Percentiles rank a stretch among this genome's conserved stretches.
phyloP scores from a whole-genome alignment of 2,113 vertebrate species.

The Crotalus tigris region DNA sequence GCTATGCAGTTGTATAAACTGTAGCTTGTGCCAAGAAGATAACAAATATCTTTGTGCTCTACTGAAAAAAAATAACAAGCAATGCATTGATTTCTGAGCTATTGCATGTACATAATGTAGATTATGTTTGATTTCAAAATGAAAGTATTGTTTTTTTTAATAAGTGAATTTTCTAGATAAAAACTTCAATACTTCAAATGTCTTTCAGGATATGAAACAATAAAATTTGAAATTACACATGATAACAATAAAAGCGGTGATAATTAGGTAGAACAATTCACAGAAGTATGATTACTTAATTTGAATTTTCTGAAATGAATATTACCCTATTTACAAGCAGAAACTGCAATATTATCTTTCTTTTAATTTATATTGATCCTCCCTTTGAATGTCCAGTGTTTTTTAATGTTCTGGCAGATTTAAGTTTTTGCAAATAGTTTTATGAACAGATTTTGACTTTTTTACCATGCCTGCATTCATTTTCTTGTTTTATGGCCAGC shows the following conservation, averaged over 20 bases:
- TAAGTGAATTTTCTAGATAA: neutral
- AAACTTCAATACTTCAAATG: neutral
- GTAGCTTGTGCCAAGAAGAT: conserved; percentile 23
- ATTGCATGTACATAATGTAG: neutral
- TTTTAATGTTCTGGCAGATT: neutral
- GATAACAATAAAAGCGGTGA: neutral
- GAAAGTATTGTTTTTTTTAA: neutral
- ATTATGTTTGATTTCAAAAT: conserved; percentile 3
- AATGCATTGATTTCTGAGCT: conserved; percentile 6
- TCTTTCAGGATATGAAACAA: neutral
- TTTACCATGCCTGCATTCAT: neutral
- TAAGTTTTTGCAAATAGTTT: neutral
- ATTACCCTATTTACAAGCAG: neutral
- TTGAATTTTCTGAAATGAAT: neutral
- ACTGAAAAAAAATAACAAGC: conserved; percentile 11
- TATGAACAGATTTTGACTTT: neutral
- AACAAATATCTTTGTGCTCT: conserved; percentile 15
- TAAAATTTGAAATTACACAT: neutral
- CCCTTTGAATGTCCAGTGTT: neutral
- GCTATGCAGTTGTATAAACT: conserved; percentile 15
- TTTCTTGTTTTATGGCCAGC: neutral
- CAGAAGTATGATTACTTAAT: neutral
- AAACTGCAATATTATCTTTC: neutral
- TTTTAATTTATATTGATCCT: neutral
- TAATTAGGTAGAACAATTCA: neutral